Conservation (phyloP, 2,113 vertebrate species). For the Setophaga coronata region DNA sequence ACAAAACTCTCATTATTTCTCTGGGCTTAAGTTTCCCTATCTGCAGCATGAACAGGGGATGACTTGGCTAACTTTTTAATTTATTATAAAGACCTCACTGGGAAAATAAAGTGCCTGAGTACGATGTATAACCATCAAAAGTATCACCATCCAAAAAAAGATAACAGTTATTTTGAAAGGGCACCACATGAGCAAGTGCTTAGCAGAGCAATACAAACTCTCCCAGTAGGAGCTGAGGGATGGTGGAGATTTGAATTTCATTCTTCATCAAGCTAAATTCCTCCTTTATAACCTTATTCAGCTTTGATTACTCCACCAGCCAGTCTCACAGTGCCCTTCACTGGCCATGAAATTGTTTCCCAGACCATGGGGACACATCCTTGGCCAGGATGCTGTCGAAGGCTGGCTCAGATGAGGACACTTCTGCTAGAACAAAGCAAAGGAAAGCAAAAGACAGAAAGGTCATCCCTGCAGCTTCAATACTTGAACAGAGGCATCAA, state of each 20-base stretch:
- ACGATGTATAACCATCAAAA: background rate
- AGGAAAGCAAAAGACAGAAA: background rate
- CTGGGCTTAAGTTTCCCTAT: background rate
- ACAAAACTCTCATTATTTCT: background rate
- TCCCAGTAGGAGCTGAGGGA: background rate
- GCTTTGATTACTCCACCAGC: background rate
- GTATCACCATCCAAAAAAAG: background rate
- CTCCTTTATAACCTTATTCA: background rate
- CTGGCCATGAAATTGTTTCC: background rate
- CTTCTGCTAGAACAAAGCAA: background rate
- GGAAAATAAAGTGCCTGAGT: background rate
- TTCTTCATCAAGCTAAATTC: background rate
- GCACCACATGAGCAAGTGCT: background rate
- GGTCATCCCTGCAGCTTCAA: background rate
- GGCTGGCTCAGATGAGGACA: background rate
- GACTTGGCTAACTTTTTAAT: background rate
- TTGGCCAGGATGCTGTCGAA: background rate
- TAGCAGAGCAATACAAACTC: background rate
- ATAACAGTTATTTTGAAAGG: background rate
- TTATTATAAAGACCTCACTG: background rate
- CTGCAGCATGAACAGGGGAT: background rate
- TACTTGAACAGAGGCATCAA: background rate
- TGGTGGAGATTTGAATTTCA: background rate
- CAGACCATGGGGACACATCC: background rate
- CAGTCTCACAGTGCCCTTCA: background rate